A percentile compares a stretch with the other conserved stretches of the same genome.
These are phyloP conservation scores for Euzophera pinguis DNA, from an alignment of 2,888 invertebrate genomes.

Conservation along the genomic window DNA sequence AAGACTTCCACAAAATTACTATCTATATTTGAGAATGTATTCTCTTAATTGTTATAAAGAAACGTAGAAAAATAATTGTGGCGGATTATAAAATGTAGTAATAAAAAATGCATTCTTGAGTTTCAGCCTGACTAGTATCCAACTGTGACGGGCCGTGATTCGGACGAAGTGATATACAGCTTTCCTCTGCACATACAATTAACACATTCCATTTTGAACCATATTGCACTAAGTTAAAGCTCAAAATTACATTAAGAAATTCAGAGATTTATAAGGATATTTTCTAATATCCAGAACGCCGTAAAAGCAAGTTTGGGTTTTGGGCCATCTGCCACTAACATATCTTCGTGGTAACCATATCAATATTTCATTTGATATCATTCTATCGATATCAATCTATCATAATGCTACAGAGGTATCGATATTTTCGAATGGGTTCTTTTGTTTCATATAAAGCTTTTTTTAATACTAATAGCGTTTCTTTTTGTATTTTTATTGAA, in stretches of 20 bases:
- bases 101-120: constrained; percentile 65
- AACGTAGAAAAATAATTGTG: constrained; percentile 63
- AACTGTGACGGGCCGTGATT: constrained; percentile 58
- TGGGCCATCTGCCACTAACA: constrained; percentile 59
- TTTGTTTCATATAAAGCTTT: too few species aligned
- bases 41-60: constrained; percentile 40
- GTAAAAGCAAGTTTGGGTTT: constrained; percentile 28
- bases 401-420: constrained; percentile 12
- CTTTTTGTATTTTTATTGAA: too few species aligned
- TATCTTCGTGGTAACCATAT: constrained; percentile 49
- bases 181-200: constrained; percentile 10
- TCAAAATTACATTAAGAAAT: background rate
- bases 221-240: background rate
- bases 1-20: too few species aligned
- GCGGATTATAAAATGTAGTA: constrained; percentile 52
- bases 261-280: constrained; percentile 27
- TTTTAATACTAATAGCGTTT: too few species aligned
- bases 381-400: constrained; percentile 47
- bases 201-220: background rate
- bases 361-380: constrained; percentile 39
- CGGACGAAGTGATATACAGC: constrained; percentile 43
- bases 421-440: too few species aligned
- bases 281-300: constrained; percentile 34
- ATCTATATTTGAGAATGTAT: too few species aligned
- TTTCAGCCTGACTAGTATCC: constrained; percentile 43